Base-by-base conservation (phyloP, 2,888 invertebrate genomes). In the Athetis lepigone region DNA sequence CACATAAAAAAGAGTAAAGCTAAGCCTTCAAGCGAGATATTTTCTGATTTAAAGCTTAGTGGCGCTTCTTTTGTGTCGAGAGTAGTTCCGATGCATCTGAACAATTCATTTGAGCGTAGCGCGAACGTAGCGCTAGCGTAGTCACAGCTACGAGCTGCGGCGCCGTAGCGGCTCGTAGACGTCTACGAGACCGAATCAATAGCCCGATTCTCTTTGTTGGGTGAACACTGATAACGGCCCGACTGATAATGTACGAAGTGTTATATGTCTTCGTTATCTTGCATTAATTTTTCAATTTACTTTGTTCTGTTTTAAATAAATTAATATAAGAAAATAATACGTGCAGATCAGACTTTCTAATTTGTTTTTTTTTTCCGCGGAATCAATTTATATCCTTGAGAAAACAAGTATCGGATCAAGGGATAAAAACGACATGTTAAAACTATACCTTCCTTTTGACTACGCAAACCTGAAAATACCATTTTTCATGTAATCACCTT, bases 101-200 rank as follows among this genome's bases (percentile, higher is more conserved):
- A 13, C 7, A 11, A 58, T 43, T 36, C 21, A 13, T 21, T 43
- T 18, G 8, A 16, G 27, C 45, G 50, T 45, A 51, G 39, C 54
- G 27, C 16, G 21, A 21, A 21, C 45, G 50, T 45, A 51, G 39
- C 54, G 27, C 16, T 18, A 21, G 13, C 59, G 67, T 55, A 69
- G 56, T 21, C 45, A 16, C 7, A 25, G 70, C 70, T 70, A 66
- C 72, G 65, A 33, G 16, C 8, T 27, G 50, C 59, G 50, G n/a
- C 25, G 21, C 25, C 74, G 68, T 73, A 76, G 67, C 77, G 37
- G 27, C 29, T 25, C 59, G 70, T 58, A 61, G 61, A 51, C 61
- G 66, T 52, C 71, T 75, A 66, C 66, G 60, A 27, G 19, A 8
- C 45, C 39, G 27, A 80, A 80, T 80, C 80, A 72, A 77, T 79